Conservation (phyloP, 2,113 vertebrate genomes). For the Sphyrna mokarran region DNA sequence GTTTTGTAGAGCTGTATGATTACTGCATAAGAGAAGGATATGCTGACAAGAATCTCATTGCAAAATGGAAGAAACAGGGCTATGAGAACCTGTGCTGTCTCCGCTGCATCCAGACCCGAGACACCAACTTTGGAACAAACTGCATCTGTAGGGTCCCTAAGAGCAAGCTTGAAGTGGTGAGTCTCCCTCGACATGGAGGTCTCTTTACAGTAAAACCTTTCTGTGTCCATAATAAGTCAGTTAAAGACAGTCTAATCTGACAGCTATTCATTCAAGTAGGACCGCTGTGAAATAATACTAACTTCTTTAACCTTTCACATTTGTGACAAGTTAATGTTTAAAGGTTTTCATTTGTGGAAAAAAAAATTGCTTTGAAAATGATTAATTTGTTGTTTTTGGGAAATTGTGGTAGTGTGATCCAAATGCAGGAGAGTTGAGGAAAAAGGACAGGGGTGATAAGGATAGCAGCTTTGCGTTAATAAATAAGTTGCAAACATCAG, state of each 20-base stretch:
- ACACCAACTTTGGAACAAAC: slow-evolving; percentile 97
- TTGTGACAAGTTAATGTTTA: neutral
- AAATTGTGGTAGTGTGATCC: neutral
- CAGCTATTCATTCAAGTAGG: neutral
- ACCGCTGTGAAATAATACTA: neutral
- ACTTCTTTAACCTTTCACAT: neutral
- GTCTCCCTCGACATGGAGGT: slow-evolving; percentile 38
- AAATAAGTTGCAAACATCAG: neutral
- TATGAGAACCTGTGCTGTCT: slow-evolving; percentile 95
- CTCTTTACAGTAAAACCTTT: neutral
- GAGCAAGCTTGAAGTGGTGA: slow-evolving; percentile 96
- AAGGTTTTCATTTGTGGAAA: neutral
- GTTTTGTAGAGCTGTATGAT: slow-evolving; percentile 81
- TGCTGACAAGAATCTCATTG: slow-evolving; percentile 92
- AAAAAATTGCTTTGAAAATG: neutral
- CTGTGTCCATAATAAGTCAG: neutral
- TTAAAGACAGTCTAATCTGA: neutral
- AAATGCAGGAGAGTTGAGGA: neutral
- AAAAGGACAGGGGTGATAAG: neutral
- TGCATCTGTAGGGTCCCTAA: slow-evolving; percentile 97
- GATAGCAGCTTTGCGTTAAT: neutral
- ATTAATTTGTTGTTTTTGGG: neutral
- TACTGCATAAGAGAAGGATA: slow-evolving; percentile 97
- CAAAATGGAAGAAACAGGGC: slow-evolving; percentile 97
- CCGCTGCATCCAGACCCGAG: slow-evolving; percentile 91